Base-by-base conservation (phyloP, 2,888 invertebrate species). In the Watsonalla cultraria region DNA sequence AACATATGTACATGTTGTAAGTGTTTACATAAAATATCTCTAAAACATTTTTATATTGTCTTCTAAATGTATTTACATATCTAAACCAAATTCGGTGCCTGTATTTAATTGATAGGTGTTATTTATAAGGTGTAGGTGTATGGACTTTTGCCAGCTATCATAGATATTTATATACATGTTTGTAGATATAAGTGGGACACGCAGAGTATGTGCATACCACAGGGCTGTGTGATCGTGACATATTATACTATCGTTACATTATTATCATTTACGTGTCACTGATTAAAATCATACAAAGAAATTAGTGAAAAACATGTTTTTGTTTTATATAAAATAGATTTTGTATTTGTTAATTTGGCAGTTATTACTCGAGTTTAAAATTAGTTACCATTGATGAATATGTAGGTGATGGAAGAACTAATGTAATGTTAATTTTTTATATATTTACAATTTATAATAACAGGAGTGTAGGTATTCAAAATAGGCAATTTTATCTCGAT, bases 51-150 rank as follows among this genome's bases (percentile, higher is more conserved):
- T 45, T 42, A 51, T 55, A 59, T 49, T 14, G 45, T 35, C 45
- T 33, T 33, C 9, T 39, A 49, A 50, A 49, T 55, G 57, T 61
- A 52, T 54, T 52, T n/a, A 42, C 48, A 42, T 42, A 42, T 42
- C 47, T 57, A 59, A 63, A 61, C 61, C 59, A 54, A 60, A 65
- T 66, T 71, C 11, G 14, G 76, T 79, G 78, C 72, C 78, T 76
- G 65, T 78, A 71, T 72, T 70, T 70, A 68, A 64, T 61, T 59
- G 54, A 65, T 63, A 67, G 65, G 68, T 74, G 42, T 11, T 42
- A 5, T 42, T 51, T 55, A 61, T 55, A 80, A 80, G 78, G 79
- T 78, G 79, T 80, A 80, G 81, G 78, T 71, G 62, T 60, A 59
- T 68, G 35, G 49, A 49, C 14, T 11, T 73, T 74, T 71, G 73